phyloP scores from a whole-genome alignment of 1,140 invertebrate genomes.

The Cataglyphis hispanica region DNA sequence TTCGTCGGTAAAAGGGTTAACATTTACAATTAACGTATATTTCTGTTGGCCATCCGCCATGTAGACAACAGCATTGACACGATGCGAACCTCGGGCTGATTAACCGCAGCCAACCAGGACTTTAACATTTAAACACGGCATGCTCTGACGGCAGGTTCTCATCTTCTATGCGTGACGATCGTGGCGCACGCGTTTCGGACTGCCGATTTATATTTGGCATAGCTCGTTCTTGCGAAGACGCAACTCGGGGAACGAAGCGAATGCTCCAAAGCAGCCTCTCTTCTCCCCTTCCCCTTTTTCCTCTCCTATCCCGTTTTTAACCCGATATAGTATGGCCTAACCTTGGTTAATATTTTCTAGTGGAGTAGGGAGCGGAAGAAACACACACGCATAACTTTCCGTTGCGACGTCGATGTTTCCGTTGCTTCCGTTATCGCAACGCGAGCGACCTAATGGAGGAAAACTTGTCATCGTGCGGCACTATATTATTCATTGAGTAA shows the following conservation, averaged over 20 bases:
- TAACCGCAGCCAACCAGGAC: constrained; percentile 17
- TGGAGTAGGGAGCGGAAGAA: constrained; percentile 40
- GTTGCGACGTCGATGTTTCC: background rate
- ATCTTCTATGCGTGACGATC: constrained; percentile 36
- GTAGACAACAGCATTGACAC: constrained; percentile 60
- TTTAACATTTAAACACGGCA: constrained; percentile 69
- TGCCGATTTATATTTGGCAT: constrained; percentile 73
- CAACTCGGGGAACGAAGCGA: constrained; percentile 39
- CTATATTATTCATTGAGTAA: background rate
- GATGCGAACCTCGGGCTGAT: constrained; percentile 34
- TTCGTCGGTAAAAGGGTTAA: constrained; percentile 5
- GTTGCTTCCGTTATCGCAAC: constrained; percentile 3
- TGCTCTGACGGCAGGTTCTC: constrained; percentile 5
- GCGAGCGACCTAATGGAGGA: background rate
- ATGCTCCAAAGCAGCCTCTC: background rate
- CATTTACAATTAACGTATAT: constrained; percentile 28
- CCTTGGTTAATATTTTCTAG: constrained; percentile 53
- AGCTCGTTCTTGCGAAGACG: constrained; percentile 34
- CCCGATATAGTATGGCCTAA: constrained; percentile 36
- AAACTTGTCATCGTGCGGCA: background rate
- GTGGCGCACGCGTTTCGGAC: constrained; percentile 66
- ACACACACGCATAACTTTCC: background rate
- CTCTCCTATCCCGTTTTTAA: constrained; percentile 3
- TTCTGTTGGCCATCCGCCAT: constrained; percentile 67
- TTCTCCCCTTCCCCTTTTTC: background rate